Percentiles rank a stretch among this genome's conserved stretches.
Conservation (phyloP, 2,797 vertebrate species). For the Microchirus variegatus region DNA sequence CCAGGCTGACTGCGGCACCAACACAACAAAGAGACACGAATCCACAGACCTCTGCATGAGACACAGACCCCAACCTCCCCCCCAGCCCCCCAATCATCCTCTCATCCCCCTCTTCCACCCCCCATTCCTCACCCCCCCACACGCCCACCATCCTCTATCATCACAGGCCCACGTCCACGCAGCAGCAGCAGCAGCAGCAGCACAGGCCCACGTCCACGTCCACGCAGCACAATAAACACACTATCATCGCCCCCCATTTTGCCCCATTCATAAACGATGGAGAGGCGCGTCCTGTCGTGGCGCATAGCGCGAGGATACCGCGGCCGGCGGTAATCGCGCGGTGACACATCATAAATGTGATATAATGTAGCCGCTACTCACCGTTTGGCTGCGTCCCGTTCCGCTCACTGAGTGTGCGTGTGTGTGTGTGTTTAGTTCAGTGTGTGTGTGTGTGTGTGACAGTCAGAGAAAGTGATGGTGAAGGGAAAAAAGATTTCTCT, state of each 20-base stretch:
- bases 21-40: conserved; percentile 75
- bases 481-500: conserved; percentile 14
- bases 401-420: conserved; percentile 15
- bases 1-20: conserved; percentile 76
- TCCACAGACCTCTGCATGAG: conserved; percentile 59
- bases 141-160: conserved; percentile 60
- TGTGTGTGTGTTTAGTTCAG: neutral
- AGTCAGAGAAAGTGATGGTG: conserved; percentile 55
- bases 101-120: neutral
- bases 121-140: conserved; percentile 19
- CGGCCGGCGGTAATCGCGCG: conserved; percentile 3
- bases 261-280: conserved; percentile 6
- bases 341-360: conserved; percentile 26
- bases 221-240: neutral
- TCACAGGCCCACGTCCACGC: conserved; percentile 21
- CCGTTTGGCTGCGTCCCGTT: conserved; percentile 52
- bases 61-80: conserved; percentile 7
- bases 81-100: too few species aligned
- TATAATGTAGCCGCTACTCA: conserved; percentile 42
- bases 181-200: too few species aligned
- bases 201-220: conserved; percentile 16
- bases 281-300: neutral
- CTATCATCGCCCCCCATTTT: too few species aligned
- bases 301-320: conserved; percentile 30
- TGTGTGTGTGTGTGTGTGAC: conserved; percentile 15